These are phyloP conservation scores for Tromatobia lineatoria DNA, from an alignment of 2,888 invertebrate genomes.

Conservation along the genomic window DNA sequence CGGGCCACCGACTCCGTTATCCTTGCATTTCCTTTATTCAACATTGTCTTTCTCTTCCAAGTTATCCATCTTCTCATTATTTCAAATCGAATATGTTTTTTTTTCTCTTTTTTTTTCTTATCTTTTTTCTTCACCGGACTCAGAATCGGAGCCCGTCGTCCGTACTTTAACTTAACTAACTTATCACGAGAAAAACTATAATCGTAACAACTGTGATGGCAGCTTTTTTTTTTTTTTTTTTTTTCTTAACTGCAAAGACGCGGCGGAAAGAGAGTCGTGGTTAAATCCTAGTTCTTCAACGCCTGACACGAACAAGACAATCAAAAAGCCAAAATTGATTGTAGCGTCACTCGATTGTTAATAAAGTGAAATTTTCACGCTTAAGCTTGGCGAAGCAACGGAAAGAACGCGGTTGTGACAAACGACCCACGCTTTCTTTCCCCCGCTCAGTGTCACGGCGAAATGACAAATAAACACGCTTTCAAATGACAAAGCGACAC, in stretches of 20 bases:
- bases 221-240: conserved; percentile 32
- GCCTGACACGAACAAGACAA: not conserved
- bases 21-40: conserved; percentile 8
- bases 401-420: conserved; percentile 8
- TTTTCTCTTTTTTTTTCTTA: no score
- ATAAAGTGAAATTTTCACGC: not conserved
- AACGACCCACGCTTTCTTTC: conserved; percentile 60
- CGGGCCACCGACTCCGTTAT: conserved; percentile 61
- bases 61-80: conserved; percentile 33
- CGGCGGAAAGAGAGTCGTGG: conserved; percentile 62
- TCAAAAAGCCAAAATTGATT: not conserved
- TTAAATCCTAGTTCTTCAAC: conserved; percentile 11
- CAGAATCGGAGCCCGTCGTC: conserved; percentile 72
- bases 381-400: not conserved
- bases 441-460: conserved; percentile 43
- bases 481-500: not conserved
- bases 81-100: conserved; percentile 24
- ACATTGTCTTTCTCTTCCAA: not conserved
- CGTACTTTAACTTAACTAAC: conserved; percentile 77
- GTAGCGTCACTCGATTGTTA: not conserved
- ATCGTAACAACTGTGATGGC: conserved; percentile 55
- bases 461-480: conserved; percentile 54
- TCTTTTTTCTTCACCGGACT: conserved; percentile 22
- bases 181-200: conserved; percentile 74
- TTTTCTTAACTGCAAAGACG: conserved; percentile 19